These are phyloP conservation scores for Dicrurus megarhynchus DNA, from an alignment of 2,113 vertebrate species.

Conservation along the genomic window DNA sequence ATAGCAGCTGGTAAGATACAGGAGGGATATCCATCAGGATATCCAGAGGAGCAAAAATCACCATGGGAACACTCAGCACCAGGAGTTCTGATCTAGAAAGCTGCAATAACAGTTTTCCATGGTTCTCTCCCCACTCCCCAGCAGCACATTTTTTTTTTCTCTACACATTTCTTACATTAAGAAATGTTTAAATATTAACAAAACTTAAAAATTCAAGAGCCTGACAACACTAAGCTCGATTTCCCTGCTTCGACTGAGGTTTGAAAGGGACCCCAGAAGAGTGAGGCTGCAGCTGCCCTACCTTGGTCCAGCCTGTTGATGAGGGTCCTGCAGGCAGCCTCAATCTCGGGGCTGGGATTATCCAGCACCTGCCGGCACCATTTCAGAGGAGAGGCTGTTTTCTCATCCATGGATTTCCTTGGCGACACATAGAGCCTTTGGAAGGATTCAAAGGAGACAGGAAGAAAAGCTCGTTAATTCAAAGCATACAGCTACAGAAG, in stretches of 20 bases:
- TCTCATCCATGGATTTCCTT: slow-evolving; percentile 71
- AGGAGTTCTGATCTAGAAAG: background rate
- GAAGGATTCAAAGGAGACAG: background rate
- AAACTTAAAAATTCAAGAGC: background rate
- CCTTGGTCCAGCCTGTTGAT: slow-evolving; percentile 86
- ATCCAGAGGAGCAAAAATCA: background rate
- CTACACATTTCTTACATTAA: background rate
- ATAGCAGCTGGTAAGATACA: background rate
- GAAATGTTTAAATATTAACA: background rate
- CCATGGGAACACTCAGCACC: background rate
- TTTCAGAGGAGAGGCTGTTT: slow-evolving; percentile 79
- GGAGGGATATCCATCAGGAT: background rate
- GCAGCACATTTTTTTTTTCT: background rate
- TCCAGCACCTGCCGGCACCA: slow-evolving; percentile 90
- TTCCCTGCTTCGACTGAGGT: background rate
- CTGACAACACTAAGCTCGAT: background rate
- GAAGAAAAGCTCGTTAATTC: background rate
- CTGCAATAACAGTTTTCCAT: background rate
- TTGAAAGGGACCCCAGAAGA: background rate
- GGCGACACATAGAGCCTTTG: slow-evolving; percentile 87
- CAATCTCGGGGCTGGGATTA: slow-evolving; percentile 87
- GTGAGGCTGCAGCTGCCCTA: slow-evolving; percentile 9
- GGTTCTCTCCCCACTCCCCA: no score
- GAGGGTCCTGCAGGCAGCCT: slow-evolving; percentile 84
- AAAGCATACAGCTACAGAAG: background rate